Percentiles rank a stretch among this genome's conserved stretches.
Evolutionary conservation across 2,888 invertebrate genomes (phyloP).

Genomic region (Thalpophila matura): DNA sequence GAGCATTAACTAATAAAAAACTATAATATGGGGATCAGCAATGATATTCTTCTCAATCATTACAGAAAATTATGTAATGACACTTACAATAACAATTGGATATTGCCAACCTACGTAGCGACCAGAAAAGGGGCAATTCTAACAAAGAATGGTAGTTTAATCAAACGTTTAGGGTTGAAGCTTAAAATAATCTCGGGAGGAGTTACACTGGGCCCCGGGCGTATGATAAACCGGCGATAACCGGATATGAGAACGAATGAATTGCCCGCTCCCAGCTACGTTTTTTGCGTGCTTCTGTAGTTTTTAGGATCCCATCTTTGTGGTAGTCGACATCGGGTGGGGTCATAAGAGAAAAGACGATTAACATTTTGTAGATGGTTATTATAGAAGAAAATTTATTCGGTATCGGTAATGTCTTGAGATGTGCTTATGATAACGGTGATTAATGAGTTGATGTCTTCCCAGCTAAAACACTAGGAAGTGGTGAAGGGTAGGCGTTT

Average conservation of each 20-base stretch:
- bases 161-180: constrained; percentile 86
- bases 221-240: constrained; percentile 89
- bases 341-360: constrained; percentile 26
- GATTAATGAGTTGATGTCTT: neutral
- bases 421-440: neutral
- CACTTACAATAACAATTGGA: constrained; percentile 53
- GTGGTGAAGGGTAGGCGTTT: too few relatives aligned
- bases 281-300: constrained; percentile 82
- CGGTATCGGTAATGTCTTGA: neutral
- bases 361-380: constrained; percentile 30
- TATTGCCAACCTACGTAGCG: constrained; percentile 26
- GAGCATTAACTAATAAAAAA: too few relatives aligned
- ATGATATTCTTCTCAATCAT: neutral
- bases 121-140: constrained; percentile 61
- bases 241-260: constrained; percentile 87
- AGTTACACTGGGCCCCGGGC: constrained; percentile 82
- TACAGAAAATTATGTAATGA: constrained; percentile 23
- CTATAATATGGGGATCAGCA: constrained; percentile 5
- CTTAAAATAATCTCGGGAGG: constrained; percentile 87
- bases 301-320: constrained; percentile 68
- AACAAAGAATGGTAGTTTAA: constrained; percentile 79
- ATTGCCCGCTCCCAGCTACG: constrained; percentile 85
- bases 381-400: neutral
- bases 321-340: constrained; percentile 50
- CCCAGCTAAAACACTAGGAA: too few relatives aligned